These are phyloP conservation scores for Ligdia adustata DNA, from an alignment of 2,888 invertebrate species.

Conservation along the genomic window DNA sequence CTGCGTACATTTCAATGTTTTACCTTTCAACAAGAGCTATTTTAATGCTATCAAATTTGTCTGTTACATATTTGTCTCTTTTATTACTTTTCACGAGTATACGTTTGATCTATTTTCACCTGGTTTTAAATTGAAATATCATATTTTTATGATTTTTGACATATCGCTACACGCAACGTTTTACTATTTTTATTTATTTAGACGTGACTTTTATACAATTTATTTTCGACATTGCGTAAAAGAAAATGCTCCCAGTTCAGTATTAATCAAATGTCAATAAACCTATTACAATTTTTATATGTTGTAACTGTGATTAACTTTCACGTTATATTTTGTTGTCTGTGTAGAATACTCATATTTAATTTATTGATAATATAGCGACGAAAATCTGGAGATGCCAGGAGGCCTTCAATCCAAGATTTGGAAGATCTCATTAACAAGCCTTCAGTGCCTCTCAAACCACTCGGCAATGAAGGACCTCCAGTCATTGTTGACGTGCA, in stretches of 20 bases:
- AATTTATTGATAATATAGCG: slow-evolving; percentile 76
- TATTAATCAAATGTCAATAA: slow-evolving; percentile 2
- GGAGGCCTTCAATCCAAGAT: slow-evolving; percentile 95
- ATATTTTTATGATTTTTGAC: slow-evolving; percentile 40
- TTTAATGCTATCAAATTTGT: slow-evolving; percentile 9
- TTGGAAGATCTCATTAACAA: slow-evolving; percentile 95
- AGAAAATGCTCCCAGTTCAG: not conserved
- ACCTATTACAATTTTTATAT: not conserved
- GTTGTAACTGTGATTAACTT: slow-evolving; percentile 61
- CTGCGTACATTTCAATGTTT: slow-evolving; percentile 6
- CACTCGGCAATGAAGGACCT: slow-evolving; percentile 91
- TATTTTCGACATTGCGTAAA: not conserved
- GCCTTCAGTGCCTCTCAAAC: slow-evolving; percentile 94
- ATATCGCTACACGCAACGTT: not conserved
- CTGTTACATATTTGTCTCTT: slow-evolving; percentile 3
- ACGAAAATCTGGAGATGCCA: slow-evolving; percentile 95
- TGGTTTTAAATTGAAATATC: slow-evolving; percentile 2
- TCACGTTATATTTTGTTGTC: not conserved
- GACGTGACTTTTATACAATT: not conserved
- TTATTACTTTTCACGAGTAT: slow-evolving; percentile 9
- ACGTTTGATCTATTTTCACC: slow-evolving; percentile 22
- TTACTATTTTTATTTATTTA: slow-evolving; percentile 7
- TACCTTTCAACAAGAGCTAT: slow-evolving; percentile 6
- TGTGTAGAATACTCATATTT: slow-evolving; percentile 36
- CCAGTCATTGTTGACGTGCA: slow-evolving; percentile 96